phyloP scores from a whole-genome alignment of 2,113 vertebrate genomes.

The Heptranchias perlo region DNA sequence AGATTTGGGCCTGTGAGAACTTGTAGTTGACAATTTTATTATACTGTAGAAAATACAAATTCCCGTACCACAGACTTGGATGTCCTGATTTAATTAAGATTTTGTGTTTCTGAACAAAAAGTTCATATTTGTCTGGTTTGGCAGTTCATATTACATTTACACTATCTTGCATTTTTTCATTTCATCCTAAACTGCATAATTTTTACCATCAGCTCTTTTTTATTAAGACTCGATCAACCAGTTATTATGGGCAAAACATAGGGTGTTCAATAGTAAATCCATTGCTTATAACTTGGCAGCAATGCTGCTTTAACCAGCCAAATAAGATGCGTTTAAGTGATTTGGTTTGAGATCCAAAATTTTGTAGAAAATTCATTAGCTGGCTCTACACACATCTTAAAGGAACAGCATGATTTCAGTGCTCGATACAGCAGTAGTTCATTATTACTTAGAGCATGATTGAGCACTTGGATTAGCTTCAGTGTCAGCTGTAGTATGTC shows the following conservation, averaged over 20 bases:
- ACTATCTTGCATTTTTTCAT: background rate
- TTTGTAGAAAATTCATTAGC: background rate
- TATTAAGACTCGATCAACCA: background rate
- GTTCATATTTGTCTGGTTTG: background rate
- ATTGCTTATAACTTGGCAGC: background rate
- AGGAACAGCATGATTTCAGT: background rate
- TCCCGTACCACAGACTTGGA: background rate
- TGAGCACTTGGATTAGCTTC: background rate
- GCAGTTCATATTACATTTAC: background rate
- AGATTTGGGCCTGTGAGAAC: background rate
- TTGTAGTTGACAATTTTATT: background rate
- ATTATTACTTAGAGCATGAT: background rate
- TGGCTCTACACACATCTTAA: background rate
- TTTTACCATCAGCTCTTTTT: too few relatives aligned
- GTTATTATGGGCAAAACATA: background rate
- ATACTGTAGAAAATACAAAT: background rate
- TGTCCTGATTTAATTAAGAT: background rate
- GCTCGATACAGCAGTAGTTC: background rate
- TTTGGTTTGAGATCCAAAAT: background rate
- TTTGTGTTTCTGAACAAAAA: background rate
- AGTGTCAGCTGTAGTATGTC: background rate
- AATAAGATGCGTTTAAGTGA: background rate
- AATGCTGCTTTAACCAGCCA: background rate
- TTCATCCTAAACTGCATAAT: too few relatives aligned
- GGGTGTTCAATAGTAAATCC: background rate